Evolutionary conservation across 2,888 invertebrate species (phyloP), one percentile per base, ranked within the genome.

Genomic region (Drosophila siamana): DNA sequence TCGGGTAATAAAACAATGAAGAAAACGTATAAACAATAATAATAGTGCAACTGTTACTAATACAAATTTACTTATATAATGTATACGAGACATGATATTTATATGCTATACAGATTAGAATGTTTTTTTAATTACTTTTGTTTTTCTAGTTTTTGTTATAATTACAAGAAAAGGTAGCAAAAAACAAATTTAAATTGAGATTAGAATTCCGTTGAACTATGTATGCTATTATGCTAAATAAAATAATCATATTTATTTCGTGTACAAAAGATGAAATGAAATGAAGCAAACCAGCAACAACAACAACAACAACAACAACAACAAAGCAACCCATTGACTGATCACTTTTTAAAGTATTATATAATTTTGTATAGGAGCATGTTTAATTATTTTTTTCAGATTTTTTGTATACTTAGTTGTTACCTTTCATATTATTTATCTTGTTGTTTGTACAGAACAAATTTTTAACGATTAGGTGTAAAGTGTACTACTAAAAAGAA

Each of bases 301-400:
- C 52, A 72, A 78, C 66, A 83, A 36, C 28, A 60, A 54, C 19
- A 40, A 41, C 63, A 69, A 69, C 52, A 72, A 78, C 66, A 83
- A 80, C 66, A 64, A 71, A 71, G 83, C 56, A 79, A 80, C 80
- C 76, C 44, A 84, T 86, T 83, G 83, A 86, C 83, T 83, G 83
- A 83, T 77, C 77, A 86, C 81, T 74, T 83, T 83, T 81, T 79
- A 83, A 86, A 83, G 83, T 83, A 83, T 83, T 83, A 86, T 84
- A 81, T 81, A 86, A 68, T 86, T 82, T 82, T 85, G 80, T 73
- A 73, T 86, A 83, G 86, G 76, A 69, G 64, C 74, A 80, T 80
- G 57, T 73, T 78, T 65, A 69, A 66, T 61, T 63, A 61, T 61
- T 51, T 33, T 60, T 57, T 36, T 33, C 61, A 48, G 56, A 51